Conservation (phyloP, 1,140 invertebrate species). For the Lepidostoma basale region DNA sequence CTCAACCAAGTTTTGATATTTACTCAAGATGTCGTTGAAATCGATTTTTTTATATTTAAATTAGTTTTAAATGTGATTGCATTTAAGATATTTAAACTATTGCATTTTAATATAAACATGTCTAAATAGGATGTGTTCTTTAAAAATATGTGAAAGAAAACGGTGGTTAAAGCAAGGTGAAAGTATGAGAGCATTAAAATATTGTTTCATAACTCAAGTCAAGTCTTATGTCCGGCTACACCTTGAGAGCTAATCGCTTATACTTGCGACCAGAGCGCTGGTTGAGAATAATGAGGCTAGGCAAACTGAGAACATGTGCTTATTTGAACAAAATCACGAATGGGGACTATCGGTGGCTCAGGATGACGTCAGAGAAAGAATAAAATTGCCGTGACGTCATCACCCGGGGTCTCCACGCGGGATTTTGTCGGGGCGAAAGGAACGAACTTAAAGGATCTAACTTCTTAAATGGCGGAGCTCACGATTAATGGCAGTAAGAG, state of each 20-base stretch:
- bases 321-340: slow-evolving; percentile 37
- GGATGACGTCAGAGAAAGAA: slow-evolving; percentile 36
- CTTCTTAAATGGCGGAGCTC: background rate
- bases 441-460: background rate
- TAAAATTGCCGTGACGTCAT: slow-evolving; percentile 36
- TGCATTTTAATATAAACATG: too few species aligned
- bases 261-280: too few species aligned
- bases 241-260: too few species aligned
- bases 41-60: background rate
- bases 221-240: too few species aligned
- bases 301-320: background rate
- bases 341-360: slow-evolving; percentile 44
- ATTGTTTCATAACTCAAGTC: too few species aligned
- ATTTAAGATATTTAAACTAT: too few species aligned
- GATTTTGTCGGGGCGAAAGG: slow-evolving; percentile 28
- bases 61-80: too few species aligned
- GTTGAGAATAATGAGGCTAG: too few species aligned
- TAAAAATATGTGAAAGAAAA: too few species aligned
- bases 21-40: background rate
- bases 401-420: slow-evolving; percentile 39
- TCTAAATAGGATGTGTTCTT: too few species aligned
- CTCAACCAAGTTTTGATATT: background rate
- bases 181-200: too few species aligned
- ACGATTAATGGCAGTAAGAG: background rate
- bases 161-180: too few species aligned